Conservation (phyloP, 2,888 invertebrate genomes). For the Pyrrhosoma nymphula region DNA sequence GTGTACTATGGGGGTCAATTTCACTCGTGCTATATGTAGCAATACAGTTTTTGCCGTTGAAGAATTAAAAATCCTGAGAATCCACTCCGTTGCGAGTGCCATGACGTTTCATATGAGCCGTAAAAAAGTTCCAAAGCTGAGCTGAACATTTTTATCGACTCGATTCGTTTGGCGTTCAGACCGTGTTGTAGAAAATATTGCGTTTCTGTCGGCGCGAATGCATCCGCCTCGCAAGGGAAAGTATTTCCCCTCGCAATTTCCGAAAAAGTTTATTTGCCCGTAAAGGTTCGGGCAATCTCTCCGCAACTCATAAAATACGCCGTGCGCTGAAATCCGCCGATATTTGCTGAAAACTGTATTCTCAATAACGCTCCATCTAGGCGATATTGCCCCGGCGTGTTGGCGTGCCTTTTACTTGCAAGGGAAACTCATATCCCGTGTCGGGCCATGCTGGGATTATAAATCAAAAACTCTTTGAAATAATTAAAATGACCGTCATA, state of each 20-base stretch:
- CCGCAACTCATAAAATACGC: not conserved
- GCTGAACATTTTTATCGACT: no score
- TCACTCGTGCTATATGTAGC: no score
- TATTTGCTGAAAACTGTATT: not conserved
- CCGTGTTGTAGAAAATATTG: not conserved
- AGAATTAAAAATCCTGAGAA: not conserved
- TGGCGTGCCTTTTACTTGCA: not conserved
- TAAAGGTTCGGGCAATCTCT: not conserved
- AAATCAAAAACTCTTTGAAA: not conserved
- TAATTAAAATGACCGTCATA: not conserved
- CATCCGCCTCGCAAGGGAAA: not conserved
- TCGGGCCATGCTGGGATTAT: not conserved
- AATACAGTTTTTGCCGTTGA: not conserved
- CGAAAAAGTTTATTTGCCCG: not conserved
- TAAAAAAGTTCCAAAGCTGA: not conserved
- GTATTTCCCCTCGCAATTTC: not conserved
- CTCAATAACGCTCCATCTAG: not conserved
- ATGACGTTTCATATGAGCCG: not conserved
- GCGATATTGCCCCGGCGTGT: not conserved
- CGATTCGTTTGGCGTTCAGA: not conserved
- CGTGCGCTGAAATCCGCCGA: not conserved
- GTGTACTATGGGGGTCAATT: no score
- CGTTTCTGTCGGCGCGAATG: not conserved
- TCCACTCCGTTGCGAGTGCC: not conserved
- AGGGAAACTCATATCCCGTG: not conserved